phyloP scores from a whole-genome alignment of 1,140 invertebrate species.

The Drosophila mayri region DNA sequence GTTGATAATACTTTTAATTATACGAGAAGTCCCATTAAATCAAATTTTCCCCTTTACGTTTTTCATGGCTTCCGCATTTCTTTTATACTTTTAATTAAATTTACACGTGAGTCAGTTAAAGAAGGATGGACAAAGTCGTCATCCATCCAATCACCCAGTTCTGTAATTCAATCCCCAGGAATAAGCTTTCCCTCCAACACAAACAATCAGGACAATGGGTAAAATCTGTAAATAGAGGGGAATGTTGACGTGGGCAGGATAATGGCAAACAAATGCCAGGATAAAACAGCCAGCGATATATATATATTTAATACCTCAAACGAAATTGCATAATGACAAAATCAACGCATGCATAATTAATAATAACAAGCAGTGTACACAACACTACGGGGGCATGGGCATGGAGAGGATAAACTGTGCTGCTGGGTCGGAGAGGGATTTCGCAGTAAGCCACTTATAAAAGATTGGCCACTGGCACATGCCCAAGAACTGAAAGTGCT shows the following conservation, averaged over 20 bases:
- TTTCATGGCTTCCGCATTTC: background rate
- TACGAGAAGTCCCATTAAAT: background rate
- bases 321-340: slow-evolving; percentile 67
- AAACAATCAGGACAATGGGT: slow-evolving; percentile 41
- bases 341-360: slow-evolving; percentile 68
- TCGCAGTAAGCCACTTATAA: slow-evolving; percentile 21
- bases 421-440: background rate
- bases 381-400: background rate
- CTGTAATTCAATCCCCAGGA: slow-evolving; percentile 32
- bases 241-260: slow-evolving; percentile 14
- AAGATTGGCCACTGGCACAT: background rate
- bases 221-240: background rate
- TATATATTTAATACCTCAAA: slow-evolving; percentile 64
- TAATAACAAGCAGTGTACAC: slow-evolving; percentile 35
- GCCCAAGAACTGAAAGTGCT: slow-evolving; percentile 3
- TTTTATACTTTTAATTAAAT: slow-evolving; percentile 39
- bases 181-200: slow-evolving; percentile 32
- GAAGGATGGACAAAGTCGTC: slow-evolving; percentile 8
- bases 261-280: slow-evolving; percentile 30
- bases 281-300: slow-evolving; percentile 19
- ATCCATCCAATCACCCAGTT: background rate
- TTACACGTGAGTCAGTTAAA: slow-evolving; percentile 38
- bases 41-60: background rate
- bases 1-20: background rate
- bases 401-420: background rate